Evolutionary conservation across 2,888 invertebrate genomes (phyloP), one percentile per base, ranked within the genome.

Genomic region (Aleiodes alternator): DNA sequence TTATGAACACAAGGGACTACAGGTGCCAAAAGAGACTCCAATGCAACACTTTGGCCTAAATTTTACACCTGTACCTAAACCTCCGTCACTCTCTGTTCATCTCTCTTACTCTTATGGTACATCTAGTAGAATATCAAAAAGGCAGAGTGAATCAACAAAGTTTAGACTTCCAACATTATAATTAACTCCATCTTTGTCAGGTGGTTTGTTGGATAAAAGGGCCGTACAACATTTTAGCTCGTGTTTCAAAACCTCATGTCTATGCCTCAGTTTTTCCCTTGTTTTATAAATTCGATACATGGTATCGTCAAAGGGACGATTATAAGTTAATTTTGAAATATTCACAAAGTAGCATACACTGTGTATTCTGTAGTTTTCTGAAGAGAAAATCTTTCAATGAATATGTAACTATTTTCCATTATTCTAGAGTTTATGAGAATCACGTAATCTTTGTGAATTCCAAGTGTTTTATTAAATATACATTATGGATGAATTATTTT

Each of bases 11-110:
- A 51, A 82, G 80, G 80, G 84, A 72, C 79, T 79, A 84, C 84
- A 84, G 84, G 84, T 84, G 84, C 82, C 81, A 81, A 56, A 55
- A 29, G 82, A 78, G 78, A 79, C 80, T 79, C 80, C 80, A 81
- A 80, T 82, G 80, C 78, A 81, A 79, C 81, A 79, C 83, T 82
- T 83, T 83, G 82, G 81, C 79, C 77, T 34, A 48, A 48, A 66
- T 66, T 76, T 64, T 64, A 75, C 71, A 75, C 75, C 75, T 75
- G 75, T 75, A 71, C 71, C 71, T 69, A 66, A 64, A 75, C 57
- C 50, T 9, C 43, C 43, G 43, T 43, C 31, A 16, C 23, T 56
- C 23, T 56, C 64, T 68, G 29, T 66, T 12, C 29, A 16, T 38
- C 51, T 51, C 31, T 38, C 16, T 43, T 12, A 5, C 12, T 7